Evolutionary conservation across 2,888 invertebrate genomes (phyloP), one percentile per base, ranked within the genome.

Genomic region (Iselma pallidipennis): DNA sequence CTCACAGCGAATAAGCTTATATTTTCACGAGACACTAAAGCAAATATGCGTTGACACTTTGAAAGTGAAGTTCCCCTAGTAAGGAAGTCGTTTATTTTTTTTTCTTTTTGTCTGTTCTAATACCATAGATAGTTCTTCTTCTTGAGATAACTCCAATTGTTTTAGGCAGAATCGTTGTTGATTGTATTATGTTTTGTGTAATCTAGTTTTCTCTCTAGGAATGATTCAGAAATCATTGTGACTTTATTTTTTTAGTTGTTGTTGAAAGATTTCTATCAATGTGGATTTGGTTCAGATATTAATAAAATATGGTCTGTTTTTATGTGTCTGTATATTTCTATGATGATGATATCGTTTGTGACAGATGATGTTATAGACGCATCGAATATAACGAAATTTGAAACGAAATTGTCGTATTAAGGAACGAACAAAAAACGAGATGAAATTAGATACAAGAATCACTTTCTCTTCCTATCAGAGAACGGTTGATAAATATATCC

Each of bases 1-100:
- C 54, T 48, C 50, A 31, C 31, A 56, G 53, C 58, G 51, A 56
- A 49, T 55, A 51, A 55, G 55, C 54, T 57, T 55, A 48, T 50
- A 51, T 62, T 28, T 53, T 53, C 33, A 56, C 16, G 31, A 52
- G 52, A 56, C 42, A 42, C 2, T 55, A 49, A 60, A 55, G 50
- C 49, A 55, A 51, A 60, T 55, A 55, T 51, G 12, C 50, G n/a
- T 51, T 60, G 59, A 55, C 59, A 60, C 51, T 55, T 50, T 55
- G 2, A 25, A 42, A 45, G 51, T 45, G 55, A 55, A 55, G 19
- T 42, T 42, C 21, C 45, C 49, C 42, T 16, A 50, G 42, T 45
- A 37, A 33, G 19, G 28, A 42, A 12, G 49, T 57, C 57, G 33
- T 55, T 59, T 55, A 50, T 59, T 59, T 59, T 49, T 28, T 37